phyloP scores from a whole-genome alignment of 2,113 vertebrate genomes.

The Atlantisia rogersi region DNA sequence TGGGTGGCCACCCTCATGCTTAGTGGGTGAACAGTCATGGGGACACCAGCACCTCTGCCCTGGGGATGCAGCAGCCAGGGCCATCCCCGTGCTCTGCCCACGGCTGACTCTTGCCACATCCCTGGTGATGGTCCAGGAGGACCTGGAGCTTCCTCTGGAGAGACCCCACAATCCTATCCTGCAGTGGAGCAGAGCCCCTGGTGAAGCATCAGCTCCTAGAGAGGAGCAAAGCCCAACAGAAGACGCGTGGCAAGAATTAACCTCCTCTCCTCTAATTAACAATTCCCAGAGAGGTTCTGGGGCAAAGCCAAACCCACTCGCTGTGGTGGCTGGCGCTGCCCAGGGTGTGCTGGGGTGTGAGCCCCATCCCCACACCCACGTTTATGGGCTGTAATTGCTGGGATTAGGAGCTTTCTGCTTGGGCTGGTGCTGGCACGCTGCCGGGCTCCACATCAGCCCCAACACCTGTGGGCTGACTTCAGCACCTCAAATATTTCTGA shows the following conservation, averaged over 20 bases:
- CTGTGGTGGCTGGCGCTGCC: background rate
- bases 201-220: fast-evolving
- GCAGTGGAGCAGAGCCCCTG: fast-evolving
- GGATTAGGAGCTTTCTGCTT: background rate
- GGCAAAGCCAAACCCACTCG: background rate
- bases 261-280: background rate
- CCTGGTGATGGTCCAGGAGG: background rate
- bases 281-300: fast-evolving
- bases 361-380: background rate
- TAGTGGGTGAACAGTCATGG: fast-evolving
- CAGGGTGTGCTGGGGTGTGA: background rate
- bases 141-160: background rate
- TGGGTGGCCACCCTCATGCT: background rate
- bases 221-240: fast-evolving
- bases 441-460: background rate
- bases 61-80: background rate
- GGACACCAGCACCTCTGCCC: background rate
- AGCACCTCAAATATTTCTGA: slow-evolving; percentile 29
- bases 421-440: background rate
- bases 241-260: background rate
- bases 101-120: fast-evolving
- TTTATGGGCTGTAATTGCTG: background rate
- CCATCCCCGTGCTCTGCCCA: background rate
- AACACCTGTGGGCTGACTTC: slow-evolving; percentile 40
- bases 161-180: fast-evolving